Conservation (phyloP, 2,888 invertebrate genomes). For the Phengaris alcon region DNA sequence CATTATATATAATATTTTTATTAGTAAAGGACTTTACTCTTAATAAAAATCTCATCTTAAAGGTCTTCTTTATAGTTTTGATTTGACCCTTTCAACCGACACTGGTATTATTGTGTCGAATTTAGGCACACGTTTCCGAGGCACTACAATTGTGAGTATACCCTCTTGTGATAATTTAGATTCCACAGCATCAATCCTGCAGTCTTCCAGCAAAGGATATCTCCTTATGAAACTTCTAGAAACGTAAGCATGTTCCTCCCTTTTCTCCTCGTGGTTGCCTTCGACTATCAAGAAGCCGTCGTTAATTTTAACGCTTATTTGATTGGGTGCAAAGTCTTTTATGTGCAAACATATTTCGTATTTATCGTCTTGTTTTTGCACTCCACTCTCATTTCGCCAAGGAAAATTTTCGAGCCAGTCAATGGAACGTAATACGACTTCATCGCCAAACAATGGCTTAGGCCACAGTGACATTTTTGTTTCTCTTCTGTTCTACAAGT, state of each 20-base stretch:
- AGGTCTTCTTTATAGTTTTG: slow-evolving; percentile 48
- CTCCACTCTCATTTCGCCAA: slow-evolving; percentile 54
- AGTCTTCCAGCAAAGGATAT: slow-evolving; percentile 55
- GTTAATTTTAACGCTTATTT: slow-evolving; percentile 45
- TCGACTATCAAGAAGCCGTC: slow-evolving; percentile 56
- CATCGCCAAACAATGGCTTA: slow-evolving; percentile 56
- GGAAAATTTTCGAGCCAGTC: slow-evolving; percentile 65
- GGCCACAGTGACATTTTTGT: slow-evolving; percentile 42
- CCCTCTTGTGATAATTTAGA: slow-evolving; percentile 57
- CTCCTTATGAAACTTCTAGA: slow-evolving; percentile 57
- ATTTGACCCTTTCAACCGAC: slow-evolving; percentile 48
- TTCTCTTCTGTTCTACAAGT: neutral
- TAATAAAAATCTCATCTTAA: neutral
- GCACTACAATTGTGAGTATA: slow-evolving; percentile 51
- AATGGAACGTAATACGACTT: slow-evolving; percentile 57
- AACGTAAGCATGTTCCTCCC: slow-evolving; percentile 57
- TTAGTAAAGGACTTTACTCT: too few relatives aligned
- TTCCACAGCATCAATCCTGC: slow-evolving; percentile 49
- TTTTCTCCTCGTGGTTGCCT: slow-evolving; percentile 60
- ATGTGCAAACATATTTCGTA: slow-evolving; percentile 56
- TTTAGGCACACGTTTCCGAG: slow-evolving; percentile 46
- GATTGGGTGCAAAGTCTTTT: slow-evolving; percentile 57
- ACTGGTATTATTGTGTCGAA: slow-evolving; percentile 60
- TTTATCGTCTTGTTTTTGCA: slow-evolving; percentile 49
- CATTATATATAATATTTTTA: too few relatives aligned